Conservation (phyloP, 1,140 invertebrate species). For the Drosophila oshimai region DNA sequence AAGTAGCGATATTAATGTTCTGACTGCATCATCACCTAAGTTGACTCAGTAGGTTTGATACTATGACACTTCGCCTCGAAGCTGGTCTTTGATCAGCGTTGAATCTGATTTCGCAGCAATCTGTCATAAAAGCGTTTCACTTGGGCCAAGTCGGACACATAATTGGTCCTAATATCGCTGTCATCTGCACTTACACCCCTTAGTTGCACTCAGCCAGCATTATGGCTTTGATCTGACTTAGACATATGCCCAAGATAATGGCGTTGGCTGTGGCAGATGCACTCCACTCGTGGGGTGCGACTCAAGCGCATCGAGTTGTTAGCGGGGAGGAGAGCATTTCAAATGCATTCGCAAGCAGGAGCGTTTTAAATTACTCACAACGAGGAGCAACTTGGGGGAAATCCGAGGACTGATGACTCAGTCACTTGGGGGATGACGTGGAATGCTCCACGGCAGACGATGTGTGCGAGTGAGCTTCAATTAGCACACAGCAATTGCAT, state of each 20-base stretch:
- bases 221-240: slow-evolving; percentile 55
- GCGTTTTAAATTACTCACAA: slow-evolving; percentile 50
- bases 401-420: slow-evolving; percentile 17
- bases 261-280: slow-evolving; percentile 8
- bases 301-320: slow-evolving; percentile 29
- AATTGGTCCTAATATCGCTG: slow-evolving; percentile 47
- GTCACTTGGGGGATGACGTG: neutral
- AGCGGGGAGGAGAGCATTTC: slow-evolving; percentile 30
- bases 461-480: slow-evolving; percentile 45
- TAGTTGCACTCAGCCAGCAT: slow-evolving; percentile 13
- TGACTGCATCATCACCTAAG: neutral
- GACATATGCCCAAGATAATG: slow-evolving; percentile 48
- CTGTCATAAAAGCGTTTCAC: slow-evolving; percentile 7
- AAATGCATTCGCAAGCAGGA: slow-evolving; percentile 52
- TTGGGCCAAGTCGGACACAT: neutral
- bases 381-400: slow-evolving; percentile 11
- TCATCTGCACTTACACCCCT: slow-evolving; percentile 15
- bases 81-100: neutral
- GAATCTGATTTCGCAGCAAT: neutral
- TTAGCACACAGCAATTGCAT: slow-evolving; percentile 59
- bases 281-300: slow-evolving; percentile 10
- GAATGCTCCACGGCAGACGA: neutral
- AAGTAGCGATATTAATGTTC: neutral
- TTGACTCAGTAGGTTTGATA: no score
- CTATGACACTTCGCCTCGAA: neutral